Evolutionary conservation across 2,888 invertebrate genomes (phyloP), one percentile per base, ranked within the genome.

Genomic region (Exephanes ischioxanthus): DNA sequence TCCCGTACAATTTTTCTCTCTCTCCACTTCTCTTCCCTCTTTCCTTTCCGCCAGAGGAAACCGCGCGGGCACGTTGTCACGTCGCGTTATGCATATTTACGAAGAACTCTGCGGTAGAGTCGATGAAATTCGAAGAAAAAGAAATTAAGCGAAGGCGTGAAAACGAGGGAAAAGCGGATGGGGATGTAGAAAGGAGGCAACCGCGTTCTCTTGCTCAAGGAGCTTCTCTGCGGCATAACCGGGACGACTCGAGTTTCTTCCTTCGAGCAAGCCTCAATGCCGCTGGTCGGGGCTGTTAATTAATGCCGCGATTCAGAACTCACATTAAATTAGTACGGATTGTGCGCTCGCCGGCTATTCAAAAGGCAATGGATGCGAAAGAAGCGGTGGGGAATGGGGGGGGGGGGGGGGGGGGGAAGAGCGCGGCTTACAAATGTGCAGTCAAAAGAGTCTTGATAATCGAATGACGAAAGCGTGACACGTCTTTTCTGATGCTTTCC

Each of bases 281-380:
- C 84, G 88, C 85, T 22, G 26, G 7, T 67, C 67, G n/a, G 53
- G 55, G 45, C 90, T 90, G 91, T 91, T 91, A 91, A 91, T 91
- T 91, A 91, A 91, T 90, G 88, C 90, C 87, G 83, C 88, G 87
- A 91, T 91, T 91, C 91, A 89, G 85, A 82, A 82, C 83, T 85
- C 87, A 87, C 88, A 90, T 91, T 90, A 90, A 90, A 91, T 91
- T 89, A 87, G 89, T 87, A 87, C 88, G 87, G 89, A 90, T 90
- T 89, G 91, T 89, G 84, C 87, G 86, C 84, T 78, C 79, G 86
- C 86, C 85, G 76, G 72, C 85, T 88, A 88, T 88, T 85, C 88
- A 88, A 88, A 77, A 89, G 90, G 84, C 87, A 66, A 22, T 19
- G 30, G 61, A 48, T n/a, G n/a, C 68, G 68, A 16, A 55, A 67